Base-by-base conservation (phyloP, 2,888 invertebrate genomes). In the Coenonympha arcania region DNA sequence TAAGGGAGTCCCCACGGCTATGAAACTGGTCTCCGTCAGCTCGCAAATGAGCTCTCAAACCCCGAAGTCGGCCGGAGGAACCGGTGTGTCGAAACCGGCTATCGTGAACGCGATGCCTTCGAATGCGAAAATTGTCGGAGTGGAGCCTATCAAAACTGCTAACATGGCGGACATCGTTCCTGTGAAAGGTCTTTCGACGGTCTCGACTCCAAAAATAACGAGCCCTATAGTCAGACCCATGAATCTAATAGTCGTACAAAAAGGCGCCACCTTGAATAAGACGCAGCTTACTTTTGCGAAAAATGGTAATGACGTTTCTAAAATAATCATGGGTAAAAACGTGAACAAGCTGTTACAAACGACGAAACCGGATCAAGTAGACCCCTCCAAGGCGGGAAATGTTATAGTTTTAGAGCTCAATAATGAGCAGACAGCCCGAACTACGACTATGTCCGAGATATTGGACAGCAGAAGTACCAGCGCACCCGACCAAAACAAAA, bases 171-270 rank as follows among this genome's bases (percentile, higher is more conserved):
- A 85, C 50, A 86, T 84, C 47, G 78, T 84, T 9, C 86, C 86
- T 2, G 85, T 76, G 0, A 85, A 85, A 58, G 84, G 83, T 0
- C 63, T 81, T 51, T 62, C 82, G 3, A 80, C 85, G 2, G 65
- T 76, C 16, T 62, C 76, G 1, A 71, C 79, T n/a, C 69, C 83
- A 9, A 83, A 81, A 72, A 73, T 80, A 18, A 69, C 75, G 4
- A 84, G 81, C 59, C 84, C 87, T 1, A 83, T 87, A 42, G 74
- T 85, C 16, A 68, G 87, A 53, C 78, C 84, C 15, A 71, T 77
- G 36, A 81, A 87, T 64, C 82, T 90, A 18, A 89, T 90, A 58
- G 88, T 90, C 16, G 88, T 90, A 19, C 89, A 89, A 63, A 90
- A 90, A 65, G 88, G 88, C 33, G 78, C 86, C 16, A 71, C 87